phyloP scores from a whole-genome alignment of 2,797 vertebrate species.

The Chaetophractus vellerosus region DNA sequence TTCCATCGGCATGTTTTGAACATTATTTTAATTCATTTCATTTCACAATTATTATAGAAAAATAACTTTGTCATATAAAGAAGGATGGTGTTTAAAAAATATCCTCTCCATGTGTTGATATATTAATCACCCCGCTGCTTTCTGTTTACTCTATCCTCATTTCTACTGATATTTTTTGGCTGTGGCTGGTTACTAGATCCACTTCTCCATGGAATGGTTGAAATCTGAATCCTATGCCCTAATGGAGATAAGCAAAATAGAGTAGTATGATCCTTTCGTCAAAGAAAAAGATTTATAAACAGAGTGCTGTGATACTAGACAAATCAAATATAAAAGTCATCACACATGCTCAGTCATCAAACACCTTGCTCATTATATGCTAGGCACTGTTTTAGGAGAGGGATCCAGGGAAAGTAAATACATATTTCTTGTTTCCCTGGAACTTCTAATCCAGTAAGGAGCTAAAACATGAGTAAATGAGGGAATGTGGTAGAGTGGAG shows the following conservation, averaged over 20 bases:
- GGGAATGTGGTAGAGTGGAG: neutral
- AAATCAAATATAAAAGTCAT: slow-evolving; percentile 22
- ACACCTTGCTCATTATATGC: neutral
- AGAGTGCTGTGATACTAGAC: neutral
- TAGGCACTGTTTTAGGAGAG: neutral
- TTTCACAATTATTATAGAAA: neutral
- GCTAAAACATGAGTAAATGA: neutral
- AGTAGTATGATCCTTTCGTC: neutral
- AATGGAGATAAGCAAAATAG: neutral
- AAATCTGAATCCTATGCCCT: slow-evolving; percentile 2
- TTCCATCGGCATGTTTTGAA: neutral
- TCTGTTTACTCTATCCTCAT: neutral
- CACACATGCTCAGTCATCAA: neutral
- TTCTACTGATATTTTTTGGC: neutral
- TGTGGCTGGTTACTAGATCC: neutral
- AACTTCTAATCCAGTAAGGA: neutral
- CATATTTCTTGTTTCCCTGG: neutral
- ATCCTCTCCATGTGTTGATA: neutral
- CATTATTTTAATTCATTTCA: slow-evolving; percentile 19
- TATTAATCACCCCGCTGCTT: neutral
- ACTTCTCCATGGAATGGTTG: neutral
- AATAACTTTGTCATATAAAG: neutral
- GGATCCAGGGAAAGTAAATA: neutral
- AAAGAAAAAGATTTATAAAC: slow-evolving; percentile 27
- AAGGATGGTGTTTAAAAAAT: neutral